Evolutionary conservation across 2,113 vertebrate species (phyloP).

Genomic region (Acrocephalus kingi): DNA sequence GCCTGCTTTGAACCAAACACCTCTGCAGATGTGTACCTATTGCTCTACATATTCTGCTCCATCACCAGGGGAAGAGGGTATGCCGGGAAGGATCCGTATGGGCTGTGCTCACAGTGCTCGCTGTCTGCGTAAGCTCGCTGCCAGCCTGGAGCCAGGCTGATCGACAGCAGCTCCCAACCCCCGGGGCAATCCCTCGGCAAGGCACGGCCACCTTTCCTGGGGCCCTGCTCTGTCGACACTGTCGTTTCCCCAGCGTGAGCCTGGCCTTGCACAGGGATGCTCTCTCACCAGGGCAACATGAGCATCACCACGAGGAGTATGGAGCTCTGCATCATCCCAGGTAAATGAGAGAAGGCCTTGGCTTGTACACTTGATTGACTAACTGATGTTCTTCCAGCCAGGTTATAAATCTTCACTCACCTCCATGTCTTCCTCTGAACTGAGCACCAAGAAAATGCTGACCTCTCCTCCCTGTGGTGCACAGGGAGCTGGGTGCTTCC

Average conservation of each 20-base stretch:
- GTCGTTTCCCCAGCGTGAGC: fast-evolving
- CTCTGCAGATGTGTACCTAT: neutral
- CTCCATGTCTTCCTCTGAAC: neutral
- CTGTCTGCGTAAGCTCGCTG: fast-evolving
- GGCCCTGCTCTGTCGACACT: fast-evolving
- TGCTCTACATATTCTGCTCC: neutral
- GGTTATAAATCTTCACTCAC: neutral
- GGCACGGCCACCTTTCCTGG: fast-evolving
- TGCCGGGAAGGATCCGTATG: fast-evolving
- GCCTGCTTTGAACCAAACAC: constrained; percentile 12
- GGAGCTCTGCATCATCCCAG: neutral
- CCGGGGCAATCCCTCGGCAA: neutral
- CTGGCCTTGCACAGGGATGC: neutral
- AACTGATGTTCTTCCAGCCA: neutral
- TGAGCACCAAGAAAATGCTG: neutral
- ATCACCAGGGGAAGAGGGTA: neutral
- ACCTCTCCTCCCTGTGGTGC: fast-evolving
- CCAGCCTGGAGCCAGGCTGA: neutral
- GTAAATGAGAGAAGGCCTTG: neutral
- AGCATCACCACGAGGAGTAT: fast-evolving
- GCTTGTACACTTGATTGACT: neutral
- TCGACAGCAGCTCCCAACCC: neutral
- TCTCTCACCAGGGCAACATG: fast-evolving
- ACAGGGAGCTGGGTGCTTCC: neutral
- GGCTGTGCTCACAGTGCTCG: fast-evolving